Evolutionary conservation across 2,888 invertebrate genomes (phyloP), one percentile per base, ranked within the genome.

Genomic region (Xestia rhomboidea): DNA sequence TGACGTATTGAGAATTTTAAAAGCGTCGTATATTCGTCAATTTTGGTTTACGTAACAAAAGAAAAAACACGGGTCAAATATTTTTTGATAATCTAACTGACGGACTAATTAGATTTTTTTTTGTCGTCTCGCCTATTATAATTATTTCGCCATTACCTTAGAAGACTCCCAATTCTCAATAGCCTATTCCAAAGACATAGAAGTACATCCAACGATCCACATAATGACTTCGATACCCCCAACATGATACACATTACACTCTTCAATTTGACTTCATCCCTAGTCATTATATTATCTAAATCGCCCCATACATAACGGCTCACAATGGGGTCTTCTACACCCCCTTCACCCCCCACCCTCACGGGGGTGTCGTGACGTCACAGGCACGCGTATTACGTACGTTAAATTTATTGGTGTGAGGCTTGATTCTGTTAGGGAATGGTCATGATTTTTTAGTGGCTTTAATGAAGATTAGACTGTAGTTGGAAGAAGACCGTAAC

Each of bases 221-320:
- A 38, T 69, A 81, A 81, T 76, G 60, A 82, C 66, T 73, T 77
- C 10, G 18, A 41, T 27, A 73, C 54, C 34, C 57, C 41, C n/a
- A 54, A 44, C 79, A 51, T 57, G 34, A 67, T 34, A 81, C 70
- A 73, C 74, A 69, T 84, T 78, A 79, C 63, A 67, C 71, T 76
- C 73, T 46, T 75, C 83, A 79, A 84, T 87, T 84, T 77, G 79
- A 87, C 87, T 83, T 86, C 78, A 74, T 80, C 88, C 80, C 79
- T 34, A 64, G 63, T 79, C 82, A 88, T 88, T 88, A 88, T 82
- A 89, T 88, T 83, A 88, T 69, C 87, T 83, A 87, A 88, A 87
- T 89, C 83, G 89, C 68, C 70, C 83, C 83, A 82, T 88, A 89
- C 83, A 87, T 88, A 87, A 88, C 85, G 49, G 69, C 57, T 44